phyloP scores from a whole-genome alignment of 2,888 invertebrate species.

The Tiliacea citrago region DNA sequence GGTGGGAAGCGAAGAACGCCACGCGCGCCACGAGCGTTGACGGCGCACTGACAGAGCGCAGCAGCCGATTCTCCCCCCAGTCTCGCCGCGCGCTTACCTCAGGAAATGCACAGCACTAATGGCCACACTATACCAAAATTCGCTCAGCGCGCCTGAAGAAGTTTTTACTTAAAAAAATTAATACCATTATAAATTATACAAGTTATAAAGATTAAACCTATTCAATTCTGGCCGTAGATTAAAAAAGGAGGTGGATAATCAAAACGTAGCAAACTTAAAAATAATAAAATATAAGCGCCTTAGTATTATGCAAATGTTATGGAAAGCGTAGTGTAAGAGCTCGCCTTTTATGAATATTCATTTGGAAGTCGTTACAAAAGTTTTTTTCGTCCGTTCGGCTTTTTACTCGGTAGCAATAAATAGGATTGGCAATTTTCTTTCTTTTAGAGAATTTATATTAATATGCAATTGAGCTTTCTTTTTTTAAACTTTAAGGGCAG shows the following conservation, averaged over 20 bases:
- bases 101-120: too few species aligned
- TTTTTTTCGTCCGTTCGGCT: conserved; percentile 62
- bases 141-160: not conserved
- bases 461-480: conserved; percentile 21
- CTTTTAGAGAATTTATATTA: conserved; percentile 31
- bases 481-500: conserved; percentile 4
- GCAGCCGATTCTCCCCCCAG: too few species aligned
- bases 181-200: conserved; percentile 2
- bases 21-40: too few species aligned
- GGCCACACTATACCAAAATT: not conserved
- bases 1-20: too few species aligned
- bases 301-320: conserved; percentile 73
- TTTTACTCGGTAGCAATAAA: conserved; percentile 56
- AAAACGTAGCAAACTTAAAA: conserved; percentile 61
- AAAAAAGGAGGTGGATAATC: conserved; percentile 54
- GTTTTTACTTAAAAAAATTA: not conserved
- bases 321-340: conserved; percentile 71
- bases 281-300: conserved; percentile 65
- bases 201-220: conserved; percentile 31
- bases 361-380: conserved; percentile 67
- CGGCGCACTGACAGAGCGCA: too few species aligned
- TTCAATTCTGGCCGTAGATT: conserved; percentile 24
- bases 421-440: conserved; percentile 48
- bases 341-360: conserved; percentile 72
- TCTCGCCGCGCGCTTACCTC: too few species aligned